Percentiles rank a stretch among this genome's conserved stretches.
phyloP scores from a whole-genome alignment of 2,797 vertebrate genomes.

The Hemibagrus guttatus region DNA sequence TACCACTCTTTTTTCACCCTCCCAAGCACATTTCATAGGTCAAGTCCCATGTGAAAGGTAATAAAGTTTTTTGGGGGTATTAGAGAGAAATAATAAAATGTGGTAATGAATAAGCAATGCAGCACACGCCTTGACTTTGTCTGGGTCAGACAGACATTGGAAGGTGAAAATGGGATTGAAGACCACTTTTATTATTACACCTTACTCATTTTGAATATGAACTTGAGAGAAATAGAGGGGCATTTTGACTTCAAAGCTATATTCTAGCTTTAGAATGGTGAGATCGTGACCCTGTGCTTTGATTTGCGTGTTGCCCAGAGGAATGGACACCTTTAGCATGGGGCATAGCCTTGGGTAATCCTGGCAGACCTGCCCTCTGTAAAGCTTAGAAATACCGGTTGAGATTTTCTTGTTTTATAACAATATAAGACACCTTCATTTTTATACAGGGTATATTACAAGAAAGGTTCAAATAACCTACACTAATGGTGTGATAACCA shows the following conservation, averaged over 20 bases:
- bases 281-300: background rate
- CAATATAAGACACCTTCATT: background rate
- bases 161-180: slow-evolving; percentile 33
- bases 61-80: slow-evolving; percentile 49
- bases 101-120: slow-evolving; percentile 48
- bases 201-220: slow-evolving; percentile 64
- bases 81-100: slow-evolving; percentile 42
- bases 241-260: slow-evolving; percentile 47
- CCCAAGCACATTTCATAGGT: slow-evolving; percentile 64
- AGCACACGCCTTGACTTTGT: slow-evolving; percentile 52
- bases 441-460: background rate
- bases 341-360: background rate
- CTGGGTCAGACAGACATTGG: slow-evolving; percentile 57
- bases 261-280: background rate
- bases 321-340: background rate
- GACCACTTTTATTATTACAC: slow-evolving; percentile 39
- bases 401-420: background rate
- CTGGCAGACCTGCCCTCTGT: background rate
- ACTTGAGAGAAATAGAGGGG: slow-evolving; percentile 46
- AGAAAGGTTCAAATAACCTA: background rate
- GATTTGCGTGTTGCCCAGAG: background rate
- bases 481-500: background rate
- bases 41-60: slow-evolving; percentile 63
- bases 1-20: slow-evolving; percentile 46
- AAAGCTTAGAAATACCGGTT: background rate